Evolutionary conservation across 92 coral and sea anemone species (phyloP).

Genomic region (Epizoanthus stellaris): DNA sequence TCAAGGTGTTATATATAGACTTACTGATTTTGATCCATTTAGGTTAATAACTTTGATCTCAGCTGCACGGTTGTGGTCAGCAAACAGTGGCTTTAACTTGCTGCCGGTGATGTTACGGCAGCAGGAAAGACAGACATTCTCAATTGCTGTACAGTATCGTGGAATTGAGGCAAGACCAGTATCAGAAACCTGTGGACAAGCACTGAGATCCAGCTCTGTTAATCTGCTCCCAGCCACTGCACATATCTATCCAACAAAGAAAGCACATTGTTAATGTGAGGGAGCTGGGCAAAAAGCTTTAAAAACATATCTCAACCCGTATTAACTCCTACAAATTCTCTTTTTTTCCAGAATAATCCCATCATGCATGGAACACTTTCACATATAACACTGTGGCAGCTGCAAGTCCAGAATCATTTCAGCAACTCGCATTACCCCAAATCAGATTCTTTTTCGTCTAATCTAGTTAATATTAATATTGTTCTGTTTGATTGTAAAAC

Average conservation of each 20-base stretch:
- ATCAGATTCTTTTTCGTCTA: too few species aligned
- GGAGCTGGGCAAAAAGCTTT: too few species aligned
- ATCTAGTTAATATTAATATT: too few species aligned
- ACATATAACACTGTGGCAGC: too few species aligned
- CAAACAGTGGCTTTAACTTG: conserved; percentile 66
- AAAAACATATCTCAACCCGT: too few species aligned
- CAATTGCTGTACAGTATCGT: conserved; percentile 74
- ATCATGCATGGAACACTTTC: too few species aligned
- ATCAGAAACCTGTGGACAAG: conserved; percentile 76
- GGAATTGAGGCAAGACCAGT: conserved; percentile 71
- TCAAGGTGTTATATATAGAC: not conserved
- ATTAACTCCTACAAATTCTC: too few species aligned
- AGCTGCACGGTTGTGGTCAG: conserved; percentile 62
- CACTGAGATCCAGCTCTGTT: conserved; percentile 71
- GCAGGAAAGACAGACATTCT: conserved; percentile 69
- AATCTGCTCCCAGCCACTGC: conserved; percentile 66
- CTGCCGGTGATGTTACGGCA: conserved; percentile 79
- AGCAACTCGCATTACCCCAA: too few species aligned
- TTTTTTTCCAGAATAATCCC: too few species aligned
- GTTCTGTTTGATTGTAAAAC: too few species aligned
- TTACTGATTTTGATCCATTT: conserved; percentile 84
- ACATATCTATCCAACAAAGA: conserved; percentile 65
- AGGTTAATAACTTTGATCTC: conserved; percentile 66
- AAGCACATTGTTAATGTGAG: not conserved
- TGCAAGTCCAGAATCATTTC: too few species aligned